Conservation (phyloP, 2,797 vertebrate species). For the Sebastes umbrosus region DNA sequence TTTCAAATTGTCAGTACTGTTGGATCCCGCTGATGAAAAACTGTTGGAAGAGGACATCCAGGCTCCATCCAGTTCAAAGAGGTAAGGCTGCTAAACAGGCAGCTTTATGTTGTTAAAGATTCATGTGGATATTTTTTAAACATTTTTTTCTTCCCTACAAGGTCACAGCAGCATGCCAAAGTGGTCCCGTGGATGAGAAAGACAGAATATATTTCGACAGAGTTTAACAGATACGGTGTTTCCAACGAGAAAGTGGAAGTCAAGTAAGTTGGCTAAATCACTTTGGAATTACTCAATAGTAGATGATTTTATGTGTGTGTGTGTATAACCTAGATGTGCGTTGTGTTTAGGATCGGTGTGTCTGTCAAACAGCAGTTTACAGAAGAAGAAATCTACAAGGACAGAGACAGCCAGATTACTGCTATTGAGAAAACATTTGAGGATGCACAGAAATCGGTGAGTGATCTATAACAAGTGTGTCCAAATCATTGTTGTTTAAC, state of each 20-base stretch:
- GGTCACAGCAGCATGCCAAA: conserved; percentile 95
- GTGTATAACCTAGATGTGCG: neutral
- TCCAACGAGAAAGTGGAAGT: conserved; percentile 98
- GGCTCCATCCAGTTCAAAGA: conserved; percentile 93
- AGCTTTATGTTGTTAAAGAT: neutral
- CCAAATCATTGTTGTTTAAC: neutral
- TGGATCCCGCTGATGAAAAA: conserved; percentile 95
- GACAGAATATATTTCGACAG: conserved; percentile 96
- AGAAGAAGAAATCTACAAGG: conserved; percentile 97
- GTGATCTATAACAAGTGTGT: neutral
- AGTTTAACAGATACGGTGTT: conserved; percentile 95
- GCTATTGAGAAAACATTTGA: conserved; percentile 98
- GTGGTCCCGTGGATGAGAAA: conserved; percentile 98
- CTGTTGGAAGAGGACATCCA: conserved; percentile 95
- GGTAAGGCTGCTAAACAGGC: conserved; percentile 71
- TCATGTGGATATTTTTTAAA: neutral
- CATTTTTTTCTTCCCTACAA: conserved; percentile 42
- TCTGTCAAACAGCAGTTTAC: conserved; percentile 98
- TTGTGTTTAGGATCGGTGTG: conserved; percentile 88
- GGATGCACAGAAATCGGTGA: conserved; percentile 92
- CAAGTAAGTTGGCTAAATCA: conserved; percentile 85
- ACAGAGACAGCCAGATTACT: conserved; percentile 94
- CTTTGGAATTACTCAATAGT: neutral
- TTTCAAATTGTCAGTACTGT: conserved; percentile 77
- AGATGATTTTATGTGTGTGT: neutral